Conservation (phyloP, 2,888 invertebrate species). For the Tipula confusa region DNA sequence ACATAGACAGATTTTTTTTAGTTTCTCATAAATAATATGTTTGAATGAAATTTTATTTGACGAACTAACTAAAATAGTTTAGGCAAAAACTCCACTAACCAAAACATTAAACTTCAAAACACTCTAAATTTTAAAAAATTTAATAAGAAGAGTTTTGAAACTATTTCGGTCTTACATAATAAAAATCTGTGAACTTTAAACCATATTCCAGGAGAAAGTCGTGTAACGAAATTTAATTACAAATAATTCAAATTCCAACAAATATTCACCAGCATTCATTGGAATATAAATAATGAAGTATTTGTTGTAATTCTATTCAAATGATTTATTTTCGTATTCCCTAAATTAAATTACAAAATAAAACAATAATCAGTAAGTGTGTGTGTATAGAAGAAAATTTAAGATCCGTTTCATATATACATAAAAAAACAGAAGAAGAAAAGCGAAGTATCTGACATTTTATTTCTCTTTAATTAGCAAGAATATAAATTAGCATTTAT, state of each 20-base stretch:
- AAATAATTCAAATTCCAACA: neutral
- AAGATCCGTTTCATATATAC: neutral
- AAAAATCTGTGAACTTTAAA: neutral
- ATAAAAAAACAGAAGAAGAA: neutral
- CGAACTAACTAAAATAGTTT: too few relatives aligned
- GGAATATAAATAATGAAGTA: neutral
- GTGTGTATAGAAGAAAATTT: neutral
- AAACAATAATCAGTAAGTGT: neutral
- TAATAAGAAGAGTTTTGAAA: too few relatives aligned
- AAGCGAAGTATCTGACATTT: slow-evolving; percentile 12
- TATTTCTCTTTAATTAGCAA: slow-evolving; percentile 20
- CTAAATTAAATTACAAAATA: slow-evolving; percentile 5
- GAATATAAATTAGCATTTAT: slow-evolving; percentile 20
- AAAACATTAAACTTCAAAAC: too few relatives aligned
- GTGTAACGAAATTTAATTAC: neutral
- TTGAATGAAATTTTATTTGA: too few relatives aligned
- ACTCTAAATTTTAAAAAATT: too few relatives aligned
- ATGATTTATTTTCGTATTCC: slow-evolving; percentile 21
- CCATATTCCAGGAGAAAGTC: neutral
- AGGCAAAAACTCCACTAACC: too few relatives aligned
- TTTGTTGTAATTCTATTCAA: neutral
- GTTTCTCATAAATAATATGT: too few relatives aligned
- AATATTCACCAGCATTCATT: neutral
- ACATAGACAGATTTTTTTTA: too few relatives aligned
- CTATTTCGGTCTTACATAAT: neutral